phyloP scores from a whole-genome alignment of 2,888 invertebrate species.

The Dyspetes luteomarginatus region DNA sequence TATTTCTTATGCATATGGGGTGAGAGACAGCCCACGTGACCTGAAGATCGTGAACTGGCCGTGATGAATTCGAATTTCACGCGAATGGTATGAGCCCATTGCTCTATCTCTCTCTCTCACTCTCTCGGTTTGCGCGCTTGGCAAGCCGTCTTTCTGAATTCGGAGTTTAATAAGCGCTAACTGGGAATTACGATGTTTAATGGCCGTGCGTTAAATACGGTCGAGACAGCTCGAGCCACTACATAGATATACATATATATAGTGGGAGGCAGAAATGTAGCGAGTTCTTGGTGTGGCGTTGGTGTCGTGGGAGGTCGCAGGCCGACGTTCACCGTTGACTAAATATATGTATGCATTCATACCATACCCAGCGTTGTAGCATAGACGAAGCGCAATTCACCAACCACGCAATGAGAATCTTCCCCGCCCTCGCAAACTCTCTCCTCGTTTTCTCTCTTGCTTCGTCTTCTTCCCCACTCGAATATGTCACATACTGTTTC shows the following conservation, averaged over 20 bases:
- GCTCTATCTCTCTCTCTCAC: neutral
- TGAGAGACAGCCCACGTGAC: too few species aligned
- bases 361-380: neutral
- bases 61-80: constrained; percentile 3
- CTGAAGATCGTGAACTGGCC: constrained; percentile 1
- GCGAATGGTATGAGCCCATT: constrained; percentile 1
- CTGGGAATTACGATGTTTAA: constrained; percentile 61
- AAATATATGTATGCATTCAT: neutral
- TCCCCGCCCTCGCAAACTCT: neutral
- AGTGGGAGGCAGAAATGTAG: constrained; percentile 4
- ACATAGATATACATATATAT: neutral
- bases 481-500: too few species aligned
- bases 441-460: constrained; percentile 16
- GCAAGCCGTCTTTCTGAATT: constrained; percentile 50
- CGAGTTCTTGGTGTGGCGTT: constrained; percentile 5
- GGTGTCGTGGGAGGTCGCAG: constrained; percentile 27
- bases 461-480: neutral
- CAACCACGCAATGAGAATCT: neutral
- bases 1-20: too few species aligned
- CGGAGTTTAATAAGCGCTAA: constrained; percentile 63
- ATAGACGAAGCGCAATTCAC: constrained; percentile 27
- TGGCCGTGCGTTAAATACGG: constrained; percentile 47
- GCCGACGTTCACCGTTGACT: constrained; percentile 5
- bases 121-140: neutral
- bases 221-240: constrained; percentile 14